Conservation (phyloP, 2,888 invertebrate genomes). For the Drosophila kanekoi region DNA sequence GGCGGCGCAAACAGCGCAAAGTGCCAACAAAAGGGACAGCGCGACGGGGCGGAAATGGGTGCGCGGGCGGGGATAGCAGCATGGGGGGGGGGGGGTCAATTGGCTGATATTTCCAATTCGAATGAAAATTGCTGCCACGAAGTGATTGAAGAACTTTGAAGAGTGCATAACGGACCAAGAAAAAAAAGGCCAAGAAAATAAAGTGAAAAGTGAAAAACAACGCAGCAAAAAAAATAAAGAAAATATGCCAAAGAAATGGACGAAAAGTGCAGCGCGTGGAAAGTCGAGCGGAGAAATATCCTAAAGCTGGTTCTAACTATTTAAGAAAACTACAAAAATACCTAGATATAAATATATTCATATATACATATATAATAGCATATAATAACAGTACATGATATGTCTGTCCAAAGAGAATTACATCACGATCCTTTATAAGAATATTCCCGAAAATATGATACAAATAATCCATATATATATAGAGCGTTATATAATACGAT, state of each 20-base stretch:
- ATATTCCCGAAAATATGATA: too few relatives aligned
- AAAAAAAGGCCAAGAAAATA: conserved; percentile 12
- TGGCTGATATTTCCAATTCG: conserved; percentile 48
- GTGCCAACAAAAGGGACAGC: conserved; percentile 37
- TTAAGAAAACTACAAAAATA: neutral
- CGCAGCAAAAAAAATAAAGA: conserved; percentile 1
- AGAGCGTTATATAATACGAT: too few relatives aligned
- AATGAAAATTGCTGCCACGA: conserved; percentile 38
- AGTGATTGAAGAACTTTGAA: conserved; percentile 47
- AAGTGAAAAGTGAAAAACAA: conserved; percentile 10
- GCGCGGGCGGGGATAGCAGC: neutral
- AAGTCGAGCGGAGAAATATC: neutral
- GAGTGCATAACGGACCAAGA: conserved; percentile 30
- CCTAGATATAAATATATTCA: too few relatives aligned
- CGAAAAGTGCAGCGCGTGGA: neutral
- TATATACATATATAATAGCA: neutral
- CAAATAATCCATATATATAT: too few relatives aligned
- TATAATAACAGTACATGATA: too few relatives aligned
- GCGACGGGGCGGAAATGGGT: neutral
- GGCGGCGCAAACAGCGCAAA: conserved; percentile 38
- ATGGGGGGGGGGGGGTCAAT: conserved; percentile 17
- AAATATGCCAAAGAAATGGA: conserved; percentile 21
- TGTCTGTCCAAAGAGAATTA: neutral
- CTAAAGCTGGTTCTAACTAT: neutral
- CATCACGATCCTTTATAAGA: too few relatives aligned